A percentile compares a stretch with the other conserved stretches of the same genome.
Conservation (phyloP, 2,797 vertebrate genomes). For the Spinus pinus region DNA sequence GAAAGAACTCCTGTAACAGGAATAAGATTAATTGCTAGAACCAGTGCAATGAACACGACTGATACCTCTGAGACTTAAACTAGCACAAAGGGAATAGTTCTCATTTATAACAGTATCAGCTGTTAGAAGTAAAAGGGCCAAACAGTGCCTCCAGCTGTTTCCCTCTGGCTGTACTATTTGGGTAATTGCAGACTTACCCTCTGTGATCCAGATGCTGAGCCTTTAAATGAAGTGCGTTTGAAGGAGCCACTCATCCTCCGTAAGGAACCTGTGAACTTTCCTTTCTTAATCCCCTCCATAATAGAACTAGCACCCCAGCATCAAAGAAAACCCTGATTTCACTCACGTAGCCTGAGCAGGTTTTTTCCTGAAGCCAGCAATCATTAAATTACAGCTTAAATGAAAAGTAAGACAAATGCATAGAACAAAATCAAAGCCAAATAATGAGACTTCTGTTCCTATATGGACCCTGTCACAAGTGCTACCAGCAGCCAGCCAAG, state of each 20-base stretch:
- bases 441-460: neutral
- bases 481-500: neutral
- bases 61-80: neutral
- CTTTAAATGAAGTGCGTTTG: slow-evolving; percentile 89
- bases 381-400: neutral
- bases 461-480: neutral
- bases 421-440: neutral
- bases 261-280: slow-evolving; percentile 64
- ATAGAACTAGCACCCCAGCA: neutral
- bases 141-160: neutral
- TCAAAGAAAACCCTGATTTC: neutral
- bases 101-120: neutral
- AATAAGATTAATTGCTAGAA: neutral
- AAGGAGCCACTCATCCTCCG: slow-evolving; percentile 80
- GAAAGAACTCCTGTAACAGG: neutral
- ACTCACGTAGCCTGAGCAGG: neutral
- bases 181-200: slow-evolving; percentile 82
- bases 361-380: neutral
- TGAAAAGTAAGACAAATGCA: neutral
- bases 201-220: slow-evolving; percentile 89
- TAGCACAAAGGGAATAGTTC: neutral
- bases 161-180: neutral
- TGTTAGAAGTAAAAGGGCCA: neutral
- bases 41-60: neutral
- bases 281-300: slow-evolving; percentile 76